Evolutionary conservation across 92 coral and sea anemone genomes (phyloP).

Genomic region (Desmophyllum pertusum): DNA sequence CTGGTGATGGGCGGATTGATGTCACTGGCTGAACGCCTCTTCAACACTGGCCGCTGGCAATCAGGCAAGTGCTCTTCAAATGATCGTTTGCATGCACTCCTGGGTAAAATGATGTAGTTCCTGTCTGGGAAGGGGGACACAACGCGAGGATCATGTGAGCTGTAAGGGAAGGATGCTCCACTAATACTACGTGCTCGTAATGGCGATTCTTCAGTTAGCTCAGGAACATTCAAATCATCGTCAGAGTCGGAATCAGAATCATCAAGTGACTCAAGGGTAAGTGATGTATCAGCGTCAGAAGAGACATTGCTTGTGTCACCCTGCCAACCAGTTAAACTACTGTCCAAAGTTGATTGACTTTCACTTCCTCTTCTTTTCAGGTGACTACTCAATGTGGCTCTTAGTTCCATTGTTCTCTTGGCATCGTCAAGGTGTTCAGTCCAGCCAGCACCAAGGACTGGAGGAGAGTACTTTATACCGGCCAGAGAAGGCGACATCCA

Average conservation of each 20-base stretch:
- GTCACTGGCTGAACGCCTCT: slow-evolving; percentile 36
- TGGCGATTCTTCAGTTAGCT: slow-evolving; percentile 59
- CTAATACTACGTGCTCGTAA: slow-evolving; percentile 70
- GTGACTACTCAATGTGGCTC: slow-evolving; percentile 31
- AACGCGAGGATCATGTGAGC: slow-evolving; percentile 85
- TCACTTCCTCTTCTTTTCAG: background rate
- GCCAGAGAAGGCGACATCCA: slow-evolving; percentile 91
- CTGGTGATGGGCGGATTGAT: slow-evolving; percentile 6
- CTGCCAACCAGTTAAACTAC: background rate
- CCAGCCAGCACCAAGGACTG: slow-evolving; percentile 53
- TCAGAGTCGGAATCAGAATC: slow-evolving; percentile 34
- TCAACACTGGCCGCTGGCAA: slow-evolving; percentile 15
- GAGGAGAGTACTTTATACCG: slow-evolving; percentile 67
- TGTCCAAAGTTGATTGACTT: background rate
- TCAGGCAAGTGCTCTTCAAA: slow-evolving; percentile 21
- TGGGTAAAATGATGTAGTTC: slow-evolving; percentile 64
- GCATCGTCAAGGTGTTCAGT: slow-evolving; percentile 75
- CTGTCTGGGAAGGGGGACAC: slow-evolving; percentile 67
- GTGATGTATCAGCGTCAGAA: background rate
- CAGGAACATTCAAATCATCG: slow-evolving; percentile 25
- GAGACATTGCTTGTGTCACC: background rate
- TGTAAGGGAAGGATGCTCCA: slow-evolving; percentile 86
- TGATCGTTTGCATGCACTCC: slow-evolving; percentile 33
- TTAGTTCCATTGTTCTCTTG: slow-evolving; percentile 53
- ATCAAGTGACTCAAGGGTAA: slow-evolving; percentile 11